Conservation (phyloP, 2,113 vertebrate genomes). For the Notothenia rossii region DNA sequence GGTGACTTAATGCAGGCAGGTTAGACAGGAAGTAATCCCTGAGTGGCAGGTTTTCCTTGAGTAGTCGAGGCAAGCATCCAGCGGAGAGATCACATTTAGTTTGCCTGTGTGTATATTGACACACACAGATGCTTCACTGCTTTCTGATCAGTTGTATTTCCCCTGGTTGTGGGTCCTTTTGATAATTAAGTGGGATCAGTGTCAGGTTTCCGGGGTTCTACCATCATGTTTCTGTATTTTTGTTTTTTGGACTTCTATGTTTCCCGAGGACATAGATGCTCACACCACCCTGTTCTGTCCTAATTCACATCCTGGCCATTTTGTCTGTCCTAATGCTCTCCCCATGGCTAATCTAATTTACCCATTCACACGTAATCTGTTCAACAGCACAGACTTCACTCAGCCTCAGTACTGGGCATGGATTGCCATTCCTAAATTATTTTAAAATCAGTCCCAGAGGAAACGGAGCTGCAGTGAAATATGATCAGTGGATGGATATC, state of each 20-base stretch:
- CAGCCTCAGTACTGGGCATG: background rate
- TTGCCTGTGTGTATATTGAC: background rate
- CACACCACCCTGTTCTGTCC: conserved; percentile 30
- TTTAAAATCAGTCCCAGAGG: background rate
- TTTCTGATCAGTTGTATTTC: background rate
- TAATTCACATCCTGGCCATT: conserved; percentile 40
- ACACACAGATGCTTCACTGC: conserved; percentile 7
- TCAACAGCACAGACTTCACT: conserved; percentile 3
- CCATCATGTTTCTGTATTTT: conserved; percentile 32
- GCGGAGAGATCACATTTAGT: background rate
- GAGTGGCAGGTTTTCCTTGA: background rate
- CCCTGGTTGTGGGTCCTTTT: conserved; percentile 7
- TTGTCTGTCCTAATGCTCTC: conserved; percentile 24
- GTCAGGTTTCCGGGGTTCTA: background rate
- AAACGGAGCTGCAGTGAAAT: background rate
- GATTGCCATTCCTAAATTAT: conserved; percentile 2
- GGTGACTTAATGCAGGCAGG: conserved; percentile 23
- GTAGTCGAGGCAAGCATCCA: background rate
- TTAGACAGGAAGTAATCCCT: conserved; percentile 17
- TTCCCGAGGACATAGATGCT: conserved; percentile 60
- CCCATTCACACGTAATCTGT: conserved; percentile 31
- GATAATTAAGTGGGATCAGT: conserved; percentile 7
- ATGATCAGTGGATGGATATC: background rate
- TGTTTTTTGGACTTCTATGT: conserved; percentile 57
- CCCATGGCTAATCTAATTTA: conserved; percentile 37